Evolutionary conservation across 2,888 invertebrate genomes (phyloP).

Genomic region (Heliconius ethilla): DNA sequence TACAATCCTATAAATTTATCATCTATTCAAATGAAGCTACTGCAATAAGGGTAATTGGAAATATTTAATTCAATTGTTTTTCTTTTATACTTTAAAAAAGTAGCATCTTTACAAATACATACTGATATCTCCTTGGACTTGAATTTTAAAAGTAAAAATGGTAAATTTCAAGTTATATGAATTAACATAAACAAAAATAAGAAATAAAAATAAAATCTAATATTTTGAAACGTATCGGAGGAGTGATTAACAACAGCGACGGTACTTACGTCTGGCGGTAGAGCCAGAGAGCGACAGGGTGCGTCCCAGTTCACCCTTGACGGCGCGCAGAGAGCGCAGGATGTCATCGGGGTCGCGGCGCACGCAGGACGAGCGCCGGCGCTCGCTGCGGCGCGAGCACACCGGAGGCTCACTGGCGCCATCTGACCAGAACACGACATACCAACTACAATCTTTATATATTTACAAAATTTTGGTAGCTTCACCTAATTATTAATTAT

Average conservation of each 20-base stretch:
- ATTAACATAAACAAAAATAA: conserved; percentile 5
- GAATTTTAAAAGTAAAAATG: neutral
- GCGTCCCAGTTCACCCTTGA: conserved; percentile 90
- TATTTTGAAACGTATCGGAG: neutral
- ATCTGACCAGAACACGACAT: conserved; percentile 46
- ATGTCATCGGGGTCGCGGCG: conserved; percentile 93
- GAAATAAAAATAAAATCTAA: neutral
- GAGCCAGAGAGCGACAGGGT: conserved; percentile 90
- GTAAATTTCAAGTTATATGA: conserved; percentile 5
- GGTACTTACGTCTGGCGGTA: conserved; percentile 87
- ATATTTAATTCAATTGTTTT: conserved; percentile 1
- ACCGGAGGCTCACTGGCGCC: conserved; percentile 60
- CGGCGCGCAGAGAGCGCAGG: conserved; percentile 89
- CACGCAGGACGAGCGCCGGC: conserved; percentile 91
- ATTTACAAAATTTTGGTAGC: neutral
- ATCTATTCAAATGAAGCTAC: conserved; percentile 20
- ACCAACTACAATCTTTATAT: neutral
- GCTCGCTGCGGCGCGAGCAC: conserved; percentile 79
- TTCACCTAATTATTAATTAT: neutral
- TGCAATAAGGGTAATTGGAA: conserved; percentile 11
- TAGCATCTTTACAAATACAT: neutral
- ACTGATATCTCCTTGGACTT: neutral
- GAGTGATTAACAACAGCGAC: conserved; percentile 10
- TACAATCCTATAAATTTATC: conserved; percentile 29
- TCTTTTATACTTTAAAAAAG: neutral